Conservation (phyloP, 1,140 invertebrate species). For the Drosophila teissieri region DNA sequence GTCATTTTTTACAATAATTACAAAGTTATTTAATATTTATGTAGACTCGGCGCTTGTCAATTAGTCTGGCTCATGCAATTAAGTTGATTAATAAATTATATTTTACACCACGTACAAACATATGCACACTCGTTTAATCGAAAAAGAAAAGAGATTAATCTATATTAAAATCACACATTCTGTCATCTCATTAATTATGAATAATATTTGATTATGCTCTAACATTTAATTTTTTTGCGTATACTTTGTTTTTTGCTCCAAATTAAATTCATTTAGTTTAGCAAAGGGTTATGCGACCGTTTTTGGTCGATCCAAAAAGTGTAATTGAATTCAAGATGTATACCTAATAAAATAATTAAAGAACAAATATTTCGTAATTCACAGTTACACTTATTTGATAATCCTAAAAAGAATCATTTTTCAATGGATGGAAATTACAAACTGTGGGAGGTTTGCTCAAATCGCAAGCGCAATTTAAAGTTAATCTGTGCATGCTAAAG, state of each 20-base stretch:
- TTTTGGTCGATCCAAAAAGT: too few species aligned
- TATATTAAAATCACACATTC: constrained; percentile 6
- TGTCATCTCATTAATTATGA: constrained; percentile 33
- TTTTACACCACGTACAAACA: constrained; percentile 1
- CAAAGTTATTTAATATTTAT: constrained; percentile 75
- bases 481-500: constrained; percentile 31
- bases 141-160: constrained; percentile 8
- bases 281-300: too few species aligned
- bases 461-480: constrained; percentile 5
- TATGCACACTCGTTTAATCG: background rate
- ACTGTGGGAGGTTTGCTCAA: constrained; percentile 1
- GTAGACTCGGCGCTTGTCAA: constrained; percentile 68
- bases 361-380: too few species aligned
- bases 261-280: too few species aligned
- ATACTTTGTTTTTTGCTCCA: too few species aligned
- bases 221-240: background rate
- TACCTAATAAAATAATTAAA: too few species aligned
- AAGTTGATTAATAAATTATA: constrained; percentile 40
- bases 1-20: constrained; percentile 64
- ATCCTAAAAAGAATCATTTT: background rate
- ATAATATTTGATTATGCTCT: constrained; percentile 18
- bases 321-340: too few species aligned
- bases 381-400: too few species aligned
- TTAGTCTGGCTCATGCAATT: constrained; percentile 68
- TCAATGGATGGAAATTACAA: too few species aligned